phyloP scores from a whole-genome alignment of 2,113 vertebrate species.

The Ceyx margarethae region DNA sequence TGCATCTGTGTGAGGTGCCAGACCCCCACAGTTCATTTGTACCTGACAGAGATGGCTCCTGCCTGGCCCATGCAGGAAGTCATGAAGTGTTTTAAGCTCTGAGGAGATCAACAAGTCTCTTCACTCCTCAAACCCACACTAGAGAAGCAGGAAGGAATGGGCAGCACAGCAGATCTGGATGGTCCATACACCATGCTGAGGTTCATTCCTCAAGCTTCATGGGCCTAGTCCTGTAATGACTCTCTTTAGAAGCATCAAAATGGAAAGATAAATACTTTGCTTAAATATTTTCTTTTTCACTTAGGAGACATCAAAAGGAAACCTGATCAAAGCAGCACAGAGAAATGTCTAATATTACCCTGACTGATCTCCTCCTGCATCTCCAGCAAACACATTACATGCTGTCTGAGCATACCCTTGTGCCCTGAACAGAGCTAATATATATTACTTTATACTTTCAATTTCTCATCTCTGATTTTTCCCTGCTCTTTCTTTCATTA shows the following conservation, averaged over 20 bases:
- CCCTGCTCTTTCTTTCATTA: background rate
- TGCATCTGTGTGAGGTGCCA: background rate
- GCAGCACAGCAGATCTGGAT: background rate
- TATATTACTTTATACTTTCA: background rate
- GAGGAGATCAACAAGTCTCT: background rate
- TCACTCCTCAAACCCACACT: background rate
- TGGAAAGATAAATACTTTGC: background rate
- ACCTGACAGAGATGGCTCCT: background rate
- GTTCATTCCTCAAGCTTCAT: background rate
- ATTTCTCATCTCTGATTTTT: background rate
- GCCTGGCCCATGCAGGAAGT: background rate
- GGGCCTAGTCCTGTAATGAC: background rate
- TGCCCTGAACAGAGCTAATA: background rate
- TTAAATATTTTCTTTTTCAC: background rate
- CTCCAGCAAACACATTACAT: background rate
- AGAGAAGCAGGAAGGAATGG: background rate
- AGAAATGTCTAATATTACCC: slow-evolving; percentile 11
- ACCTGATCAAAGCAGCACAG: slow-evolving; percentile 35
- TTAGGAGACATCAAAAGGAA: slow-evolving; percentile 37
- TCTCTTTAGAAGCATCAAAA: background rate
- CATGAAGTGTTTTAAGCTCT: background rate
- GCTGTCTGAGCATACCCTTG: background rate
- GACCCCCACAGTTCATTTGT: background rate
- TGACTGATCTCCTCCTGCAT: slow-evolving; percentile 31
- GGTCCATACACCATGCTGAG: background rate